phyloP scores from a whole-genome alignment of 37 sponge, comb jelly and placozoan genomes.

The Amphimedon queenslandica region DNA sequence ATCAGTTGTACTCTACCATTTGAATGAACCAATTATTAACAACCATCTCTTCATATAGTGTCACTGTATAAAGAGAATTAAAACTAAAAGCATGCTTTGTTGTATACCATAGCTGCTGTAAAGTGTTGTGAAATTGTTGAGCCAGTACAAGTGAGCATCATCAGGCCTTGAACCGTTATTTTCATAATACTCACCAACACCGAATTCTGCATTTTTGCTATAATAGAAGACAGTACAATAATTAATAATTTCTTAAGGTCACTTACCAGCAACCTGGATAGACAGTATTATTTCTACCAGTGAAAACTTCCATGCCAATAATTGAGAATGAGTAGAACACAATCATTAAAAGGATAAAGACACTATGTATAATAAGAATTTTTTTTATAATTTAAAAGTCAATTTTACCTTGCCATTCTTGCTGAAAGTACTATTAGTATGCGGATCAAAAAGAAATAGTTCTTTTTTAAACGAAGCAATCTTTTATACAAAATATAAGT shows the following conservation, averaged over 20 bases:
- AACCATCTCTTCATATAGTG: slow-evolving; percentile 79
- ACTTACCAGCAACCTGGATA: slow-evolving; percentile 47
- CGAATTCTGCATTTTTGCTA: slow-evolving; percentile 29
- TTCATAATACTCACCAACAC: slow-evolving; percentile 29
- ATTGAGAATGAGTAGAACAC: slow-evolving; percentile 79
- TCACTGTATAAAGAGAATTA: slow-evolving; percentile 32
- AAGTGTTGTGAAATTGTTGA: slow-evolving; percentile 79
- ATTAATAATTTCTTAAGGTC: too few relatives aligned
- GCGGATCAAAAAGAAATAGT: not conserved
- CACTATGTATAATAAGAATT: slow-evolving; percentile 6
- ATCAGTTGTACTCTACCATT: slow-evolving; percentile 60
- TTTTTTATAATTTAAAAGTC: too few relatives aligned
- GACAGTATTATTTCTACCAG: slow-evolving; percentile 19
- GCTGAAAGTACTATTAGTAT: not conserved
- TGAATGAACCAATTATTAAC: slow-evolving; percentile 87
- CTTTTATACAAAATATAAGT: too few relatives aligned
- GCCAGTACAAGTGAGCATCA: slow-evolving; percentile 32
- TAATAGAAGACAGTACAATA: not conserved
- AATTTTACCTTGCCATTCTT: not conserved
- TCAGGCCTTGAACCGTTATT: not conserved
- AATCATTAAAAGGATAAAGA: slow-evolving; percentile 41
- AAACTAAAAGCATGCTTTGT: not conserved
- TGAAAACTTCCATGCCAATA: slow-evolving; percentile 76
- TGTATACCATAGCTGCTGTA: slow-evolving; percentile 62
- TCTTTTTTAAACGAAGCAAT: not conserved